Evolutionary conservation across 2,797 vertebrate genomes (phyloP).

Genomic region (Diplodus puntazzo): DNA sequence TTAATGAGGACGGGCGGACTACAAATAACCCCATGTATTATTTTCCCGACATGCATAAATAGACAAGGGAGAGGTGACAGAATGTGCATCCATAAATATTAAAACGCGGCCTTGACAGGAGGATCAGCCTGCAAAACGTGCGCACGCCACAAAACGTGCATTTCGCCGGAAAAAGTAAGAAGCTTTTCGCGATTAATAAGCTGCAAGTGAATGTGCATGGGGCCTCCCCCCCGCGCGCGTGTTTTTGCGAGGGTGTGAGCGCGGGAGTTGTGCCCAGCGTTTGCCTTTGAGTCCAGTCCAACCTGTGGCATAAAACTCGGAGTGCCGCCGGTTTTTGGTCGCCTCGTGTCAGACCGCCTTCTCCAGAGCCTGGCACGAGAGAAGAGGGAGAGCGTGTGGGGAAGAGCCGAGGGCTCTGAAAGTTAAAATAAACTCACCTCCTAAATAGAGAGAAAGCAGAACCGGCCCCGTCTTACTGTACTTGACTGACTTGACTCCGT

Average conservation of each 20-base stretch:
- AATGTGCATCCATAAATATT: slow-evolving; percentile 66
- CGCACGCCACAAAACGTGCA: slow-evolving; percentile 17
- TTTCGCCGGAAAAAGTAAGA: slow-evolving; percentile 33
- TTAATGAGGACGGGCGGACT: slow-evolving; percentile 33
- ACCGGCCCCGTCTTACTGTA: slow-evolving; percentile 26
- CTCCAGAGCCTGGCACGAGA: slow-evolving; percentile 59
- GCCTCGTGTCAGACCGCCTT: slow-evolving; percentile 65
- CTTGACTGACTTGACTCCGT: slow-evolving; percentile 58
- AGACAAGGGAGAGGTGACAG: slow-evolving; percentile 57
- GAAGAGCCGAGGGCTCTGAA: slow-evolving; percentile 61
- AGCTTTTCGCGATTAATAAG: slow-evolving; percentile 31
- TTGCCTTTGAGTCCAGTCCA: slow-evolving; percentile 61
- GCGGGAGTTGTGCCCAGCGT: slow-evolving; percentile 47
- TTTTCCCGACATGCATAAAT: slow-evolving; percentile 63
- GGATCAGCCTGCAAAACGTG: slow-evolving; percentile 35
- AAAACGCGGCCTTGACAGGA: slow-evolving; percentile 56
- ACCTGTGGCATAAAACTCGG: slow-evolving; percentile 60
- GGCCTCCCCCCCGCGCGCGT: neutral
- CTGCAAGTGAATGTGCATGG: slow-evolving; percentile 26
- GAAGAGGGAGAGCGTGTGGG: slow-evolving; percentile 52
- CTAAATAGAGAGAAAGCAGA: slow-evolving; percentile 63
- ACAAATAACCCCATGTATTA: slow-evolving; percentile 61
- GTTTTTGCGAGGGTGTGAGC: slow-evolving; percentile 48
- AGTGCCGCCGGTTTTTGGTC: slow-evolving; percentile 69
- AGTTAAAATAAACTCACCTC: slow-evolving; percentile 74